Conservation (phyloP, 2,113 vertebrate genomes). For the Globicephala melas region DNA sequence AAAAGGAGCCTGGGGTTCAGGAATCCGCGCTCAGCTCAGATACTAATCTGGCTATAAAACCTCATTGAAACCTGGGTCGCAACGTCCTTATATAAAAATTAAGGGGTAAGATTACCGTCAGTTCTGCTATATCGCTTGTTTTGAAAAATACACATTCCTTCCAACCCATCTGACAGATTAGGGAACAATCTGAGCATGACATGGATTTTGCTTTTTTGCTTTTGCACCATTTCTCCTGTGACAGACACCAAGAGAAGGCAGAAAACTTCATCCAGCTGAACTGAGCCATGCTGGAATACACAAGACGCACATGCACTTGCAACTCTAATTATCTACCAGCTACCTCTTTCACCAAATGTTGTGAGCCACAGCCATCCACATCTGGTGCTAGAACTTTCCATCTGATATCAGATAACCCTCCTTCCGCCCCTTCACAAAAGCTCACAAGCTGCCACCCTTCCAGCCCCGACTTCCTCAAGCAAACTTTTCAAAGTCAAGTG, state of each 20-base stretch:
- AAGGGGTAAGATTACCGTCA: neutral
- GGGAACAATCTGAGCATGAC: neutral
- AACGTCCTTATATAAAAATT: neutral
- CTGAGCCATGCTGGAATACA: neutral
- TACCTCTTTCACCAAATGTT: neutral
- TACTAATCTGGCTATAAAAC: neutral
- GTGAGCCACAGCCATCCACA: neutral
- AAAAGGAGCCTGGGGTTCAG: neutral
- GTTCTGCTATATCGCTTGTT: neutral
- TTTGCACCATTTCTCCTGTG: neutral
- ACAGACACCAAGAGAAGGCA: neutral
- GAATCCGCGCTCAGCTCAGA: neutral
- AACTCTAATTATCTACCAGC: neutral
- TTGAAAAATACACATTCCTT: slow-evolving; percentile 2
- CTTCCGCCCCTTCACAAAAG: neutral
- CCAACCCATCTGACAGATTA: neutral
- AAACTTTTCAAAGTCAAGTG: neutral
- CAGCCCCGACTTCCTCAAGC: neutral
- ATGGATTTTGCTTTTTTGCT: neutral
- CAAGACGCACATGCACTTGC: accelerated
- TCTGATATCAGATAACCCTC: neutral
- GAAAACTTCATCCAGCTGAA: neutral
- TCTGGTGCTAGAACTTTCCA: neutral
- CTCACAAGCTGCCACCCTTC: neutral
- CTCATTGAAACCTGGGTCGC: neutral